A percentile compares a stretch with the other conserved stretches of the same genome.
Evolutionary conservation across 2,797 vertebrate genomes (phyloP).

Genomic region (Cuniculus paca): DNA sequence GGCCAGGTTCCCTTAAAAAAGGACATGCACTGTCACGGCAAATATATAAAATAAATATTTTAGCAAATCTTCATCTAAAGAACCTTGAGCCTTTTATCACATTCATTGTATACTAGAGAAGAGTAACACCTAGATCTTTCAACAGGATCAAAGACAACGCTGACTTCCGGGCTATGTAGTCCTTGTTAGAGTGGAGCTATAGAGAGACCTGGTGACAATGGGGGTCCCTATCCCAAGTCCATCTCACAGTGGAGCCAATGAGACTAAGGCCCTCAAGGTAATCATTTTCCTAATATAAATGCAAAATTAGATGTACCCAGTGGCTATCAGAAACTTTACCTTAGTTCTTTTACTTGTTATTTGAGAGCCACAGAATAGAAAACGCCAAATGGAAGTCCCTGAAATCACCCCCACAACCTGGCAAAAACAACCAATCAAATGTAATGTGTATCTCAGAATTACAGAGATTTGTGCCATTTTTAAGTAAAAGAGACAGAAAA

Average conservation of each 20-base stretch:
- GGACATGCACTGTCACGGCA: neutral
- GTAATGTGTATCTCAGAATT: neutral
- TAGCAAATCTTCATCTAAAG: neutral
- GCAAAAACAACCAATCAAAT: neutral
- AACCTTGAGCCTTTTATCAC: neutral
- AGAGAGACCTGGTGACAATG: neutral
- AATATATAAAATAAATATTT: slow-evolving; percentile 11
- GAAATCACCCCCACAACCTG: neutral
- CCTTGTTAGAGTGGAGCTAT: neutral
- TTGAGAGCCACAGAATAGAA: neutral
- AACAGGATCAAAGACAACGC: neutral
- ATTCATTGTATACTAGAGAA: neutral
- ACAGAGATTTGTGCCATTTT: neutral
- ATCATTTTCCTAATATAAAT: neutral
- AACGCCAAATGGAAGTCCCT: neutral
- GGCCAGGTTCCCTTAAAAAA: neutral
- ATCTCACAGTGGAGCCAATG: neutral
- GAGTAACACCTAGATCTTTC: neutral
- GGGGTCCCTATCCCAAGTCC: neutral
- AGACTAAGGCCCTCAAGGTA: neutral
- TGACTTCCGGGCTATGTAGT: neutral
- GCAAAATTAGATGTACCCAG: neutral
- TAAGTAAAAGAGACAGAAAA: neutral
- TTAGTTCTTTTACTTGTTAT: neutral
- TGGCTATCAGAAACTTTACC: neutral